A percentile compares a stretch with the other conserved stretches of the same genome.
Conservation (phyloP, 2,888 invertebrate genomes). For the Colostygia pectinataria region DNA sequence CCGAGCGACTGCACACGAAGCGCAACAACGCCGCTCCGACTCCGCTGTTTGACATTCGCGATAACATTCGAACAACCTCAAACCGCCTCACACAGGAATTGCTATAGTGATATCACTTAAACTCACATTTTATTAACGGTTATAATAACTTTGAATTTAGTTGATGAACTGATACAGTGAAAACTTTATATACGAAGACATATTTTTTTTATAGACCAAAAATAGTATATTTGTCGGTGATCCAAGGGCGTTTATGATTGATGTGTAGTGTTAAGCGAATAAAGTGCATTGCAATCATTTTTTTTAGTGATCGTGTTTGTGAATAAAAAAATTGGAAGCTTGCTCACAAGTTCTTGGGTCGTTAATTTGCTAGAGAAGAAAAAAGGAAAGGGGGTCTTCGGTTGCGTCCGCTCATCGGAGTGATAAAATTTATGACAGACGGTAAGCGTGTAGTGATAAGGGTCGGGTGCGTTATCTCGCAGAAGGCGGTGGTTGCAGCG, state of each 20-base stretch:
- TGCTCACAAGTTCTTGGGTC: conserved; percentile 74
- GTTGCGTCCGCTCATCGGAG: conserved; percentile 71
- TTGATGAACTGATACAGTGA: conserved; percentile 42
- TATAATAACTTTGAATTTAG: conserved; percentile 36
- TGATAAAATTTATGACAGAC: conserved; percentile 81
- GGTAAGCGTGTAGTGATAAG: conserved; percentile 78
- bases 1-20: conserved; percentile 63
- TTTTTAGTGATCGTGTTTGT: conserved; percentile 69
- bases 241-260: neutral
- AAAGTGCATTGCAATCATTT: conserved; percentile 41
- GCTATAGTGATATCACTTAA: conserved; percentile 57
- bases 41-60: conserved; percentile 68
- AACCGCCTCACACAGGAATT: conserved; percentile 69
- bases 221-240: neutral
- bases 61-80: conserved; percentile 70
- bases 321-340: conserved; percentile 62
- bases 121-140: conserved; percentile 38
- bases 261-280: conserved; percentile 55
- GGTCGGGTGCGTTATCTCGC: conserved; percentile 67
- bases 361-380: conserved; percentile 68
- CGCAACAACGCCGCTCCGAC: conserved; percentile 34
- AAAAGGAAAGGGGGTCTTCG: conserved; percentile 65
- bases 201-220: conserved; percentile 5
- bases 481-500: conserved; percentile 42
- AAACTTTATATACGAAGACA: conserved; percentile 45